Base-by-base conservation (phyloP, 1,140 invertebrate genomes). In the Brachionus rubens region DNA sequence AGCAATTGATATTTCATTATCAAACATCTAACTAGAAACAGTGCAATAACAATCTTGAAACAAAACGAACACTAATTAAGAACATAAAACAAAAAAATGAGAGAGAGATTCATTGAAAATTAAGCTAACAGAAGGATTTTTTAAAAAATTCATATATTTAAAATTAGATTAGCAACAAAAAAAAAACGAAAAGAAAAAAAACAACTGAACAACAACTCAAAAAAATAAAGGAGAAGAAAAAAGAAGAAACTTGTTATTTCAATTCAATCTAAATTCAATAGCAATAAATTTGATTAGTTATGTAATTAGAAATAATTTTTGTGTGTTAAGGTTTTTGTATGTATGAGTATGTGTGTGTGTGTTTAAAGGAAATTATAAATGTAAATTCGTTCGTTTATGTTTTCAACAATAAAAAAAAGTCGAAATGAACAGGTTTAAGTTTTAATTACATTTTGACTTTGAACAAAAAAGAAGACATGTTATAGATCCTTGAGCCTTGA, bases 281-380 rank as follows among this genome's bases (percentile, higher is more conserved):
- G 36, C 30, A 33, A 59, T 59, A 59, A 59, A 59, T 59, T 59
- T 59, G 54, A 59, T 59, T 59, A 59, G 54, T 59, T 59, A 59
- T 59, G 54, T 59, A 59, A 59, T 59, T 59, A n/a, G n/a, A n/a
- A n/a, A n/a, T n/a, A n/a, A n/a, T n/a, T n/a, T n/a, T n/a, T n/a
- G n/a, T n/a, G n/a, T n/a, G n/a, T n/a, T n/a, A n/a, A n/a, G n/a
- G n/a, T n/a, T n/a, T n/a, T n/a, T n/a, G 26, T 54, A 54, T 54
- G 52, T 21, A n/a, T 16, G 47, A 21, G 16, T 21, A 50, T 54
- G 26, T 54, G 24, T 28, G 26, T 14, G 52, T 54, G 33, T 12
- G 52, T 28, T 54, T 54, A 54, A 54, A n/a, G 52, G n/a, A n/a
- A n/a, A n/a, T n/a, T n/a, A n/a, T n/a, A n/a, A n/a, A n/a, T n/a